These are phyloP conservation scores for Zaprionus nigranus DNA, from an alignment of 1,140 invertebrate genomes.

Conservation along the genomic window DNA sequence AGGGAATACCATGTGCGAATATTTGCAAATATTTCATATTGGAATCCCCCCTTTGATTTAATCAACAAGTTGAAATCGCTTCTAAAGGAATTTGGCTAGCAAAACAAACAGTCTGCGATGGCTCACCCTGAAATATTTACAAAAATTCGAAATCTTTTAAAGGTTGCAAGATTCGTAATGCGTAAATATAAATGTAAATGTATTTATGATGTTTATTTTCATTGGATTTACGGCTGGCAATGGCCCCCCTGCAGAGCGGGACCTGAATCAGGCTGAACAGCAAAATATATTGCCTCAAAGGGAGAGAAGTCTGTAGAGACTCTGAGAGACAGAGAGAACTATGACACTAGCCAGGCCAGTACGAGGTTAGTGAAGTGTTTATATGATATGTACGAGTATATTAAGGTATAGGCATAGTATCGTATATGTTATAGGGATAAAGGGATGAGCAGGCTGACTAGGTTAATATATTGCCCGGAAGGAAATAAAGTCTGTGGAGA, in stretches of 20 bases:
- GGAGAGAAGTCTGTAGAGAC: not conserved
- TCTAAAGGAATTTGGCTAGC: not conserved
- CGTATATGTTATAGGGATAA: too few species aligned
- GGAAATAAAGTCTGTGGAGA: too few species aligned
- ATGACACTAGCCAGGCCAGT: not conserved
- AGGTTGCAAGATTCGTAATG: not conserved
- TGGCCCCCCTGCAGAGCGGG: not conserved
- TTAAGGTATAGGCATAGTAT: too few species aligned
- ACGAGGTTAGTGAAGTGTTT: too few species aligned
- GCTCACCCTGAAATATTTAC: conserved; percentile 1
- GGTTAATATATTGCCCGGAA: too few species aligned
- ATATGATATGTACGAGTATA: too few species aligned
- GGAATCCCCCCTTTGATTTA: not conserved
- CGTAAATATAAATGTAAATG: not conserved
- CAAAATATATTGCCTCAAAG: not conserved
- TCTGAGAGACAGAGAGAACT: not conserved
- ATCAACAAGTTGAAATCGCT: not conserved
- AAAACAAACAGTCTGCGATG: not conserved
- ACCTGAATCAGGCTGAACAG: not conserved
- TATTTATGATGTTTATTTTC: conserved; percentile 5
- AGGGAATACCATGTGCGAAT: too few species aligned
- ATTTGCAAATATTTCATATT: not conserved
- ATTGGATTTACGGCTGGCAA: not conserved
- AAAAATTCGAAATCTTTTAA: not conserved
- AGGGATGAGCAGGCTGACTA: too few species aligned